Conservation (phyloP, 2,888 invertebrate genomes). For the Biston stratarius region DNA sequence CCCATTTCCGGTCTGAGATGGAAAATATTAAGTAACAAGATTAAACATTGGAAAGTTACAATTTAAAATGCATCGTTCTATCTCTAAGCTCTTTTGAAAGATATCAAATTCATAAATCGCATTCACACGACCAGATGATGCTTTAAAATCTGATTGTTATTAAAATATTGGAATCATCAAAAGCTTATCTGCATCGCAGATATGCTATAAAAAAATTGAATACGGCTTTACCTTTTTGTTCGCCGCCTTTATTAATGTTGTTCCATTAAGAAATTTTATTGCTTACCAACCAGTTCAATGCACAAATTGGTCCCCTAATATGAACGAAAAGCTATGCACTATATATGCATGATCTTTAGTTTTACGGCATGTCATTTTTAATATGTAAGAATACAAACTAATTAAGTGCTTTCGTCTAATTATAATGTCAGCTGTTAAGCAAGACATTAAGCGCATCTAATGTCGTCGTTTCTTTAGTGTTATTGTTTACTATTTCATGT, state of each 20-base stretch:
- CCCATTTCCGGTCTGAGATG: constrained; percentile 20
- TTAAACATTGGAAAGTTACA: constrained; percentile 21
- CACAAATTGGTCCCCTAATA: constrained; percentile 73
- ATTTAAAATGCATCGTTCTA: constrained; percentile 8
- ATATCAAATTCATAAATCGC: constrained; percentile 37
- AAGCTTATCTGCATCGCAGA: constrained; percentile 54
- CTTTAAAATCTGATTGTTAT: constrained; percentile 61
- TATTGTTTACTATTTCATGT: constrained; percentile 32
- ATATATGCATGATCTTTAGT: constrained; percentile 58
- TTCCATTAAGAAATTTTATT: constrained; percentile 79
- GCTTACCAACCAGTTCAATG: constrained; percentile 66
- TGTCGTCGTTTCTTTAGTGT: constrained; percentile 20
- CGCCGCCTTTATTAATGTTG: constrained; percentile 73
- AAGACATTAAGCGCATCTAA: constrained; percentile 36
- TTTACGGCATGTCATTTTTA: constrained; percentile 61
- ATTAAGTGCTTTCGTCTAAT: constrained; percentile 49
- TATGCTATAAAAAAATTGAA: constrained; percentile 68
- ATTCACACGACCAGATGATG: constrained; percentile 48
- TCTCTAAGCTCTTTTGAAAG: constrained; percentile 17
- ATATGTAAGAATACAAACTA: constrained; percentile 56
- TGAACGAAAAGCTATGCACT: constrained; percentile 62
- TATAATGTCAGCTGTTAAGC: constrained; percentile 43
- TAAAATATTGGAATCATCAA: constrained; percentile 62
- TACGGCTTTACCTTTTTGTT: constrained; percentile 67
- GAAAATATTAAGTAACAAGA: constrained; percentile 16